Conservation (phyloP, 2,113 vertebrate genomes). For the Eretmochelys imbricata region DNA sequence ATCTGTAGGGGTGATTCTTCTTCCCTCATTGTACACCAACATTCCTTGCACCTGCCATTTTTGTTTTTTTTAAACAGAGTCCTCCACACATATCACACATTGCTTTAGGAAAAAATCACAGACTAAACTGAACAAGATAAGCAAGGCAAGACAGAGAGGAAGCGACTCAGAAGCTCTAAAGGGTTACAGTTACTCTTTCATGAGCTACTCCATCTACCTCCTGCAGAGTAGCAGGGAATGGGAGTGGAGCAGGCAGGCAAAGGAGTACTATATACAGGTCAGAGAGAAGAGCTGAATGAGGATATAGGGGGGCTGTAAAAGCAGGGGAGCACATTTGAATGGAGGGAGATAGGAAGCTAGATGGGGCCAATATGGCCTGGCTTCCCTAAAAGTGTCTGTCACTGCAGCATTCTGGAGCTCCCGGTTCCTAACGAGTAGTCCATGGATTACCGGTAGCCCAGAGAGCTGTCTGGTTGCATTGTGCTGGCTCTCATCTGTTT, state of each 20-base stretch:
- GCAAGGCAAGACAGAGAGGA: background rate
- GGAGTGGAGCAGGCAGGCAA: fast-evolving
- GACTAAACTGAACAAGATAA: background rate
- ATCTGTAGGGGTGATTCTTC: background rate
- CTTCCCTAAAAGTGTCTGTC: background rate
- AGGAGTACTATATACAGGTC: background rate
- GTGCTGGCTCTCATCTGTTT: fast-evolving
- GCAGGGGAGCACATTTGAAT: background rate
- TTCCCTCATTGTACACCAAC: background rate
- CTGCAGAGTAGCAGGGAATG: background rate
- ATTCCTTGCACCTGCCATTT: background rate
- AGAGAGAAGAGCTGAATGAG: background rate
- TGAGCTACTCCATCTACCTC: background rate
- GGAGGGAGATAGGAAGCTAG: fast-evolving
- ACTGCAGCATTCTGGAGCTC: background rate
- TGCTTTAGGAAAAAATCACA: background rate
- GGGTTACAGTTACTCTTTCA: background rate
- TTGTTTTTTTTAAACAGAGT: too few relatives aligned
- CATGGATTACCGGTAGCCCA: background rate
- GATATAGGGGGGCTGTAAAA: fast-evolving
- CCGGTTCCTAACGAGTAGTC: fast-evolving
- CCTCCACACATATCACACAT: background rate
- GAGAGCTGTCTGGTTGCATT: fast-evolving
- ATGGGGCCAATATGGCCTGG: fast-evolving
- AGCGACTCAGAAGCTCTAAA: background rate